phyloP scores from a whole-genome alignment of 2,888 invertebrate genomes.

The Thymelicus lineola region DNA sequence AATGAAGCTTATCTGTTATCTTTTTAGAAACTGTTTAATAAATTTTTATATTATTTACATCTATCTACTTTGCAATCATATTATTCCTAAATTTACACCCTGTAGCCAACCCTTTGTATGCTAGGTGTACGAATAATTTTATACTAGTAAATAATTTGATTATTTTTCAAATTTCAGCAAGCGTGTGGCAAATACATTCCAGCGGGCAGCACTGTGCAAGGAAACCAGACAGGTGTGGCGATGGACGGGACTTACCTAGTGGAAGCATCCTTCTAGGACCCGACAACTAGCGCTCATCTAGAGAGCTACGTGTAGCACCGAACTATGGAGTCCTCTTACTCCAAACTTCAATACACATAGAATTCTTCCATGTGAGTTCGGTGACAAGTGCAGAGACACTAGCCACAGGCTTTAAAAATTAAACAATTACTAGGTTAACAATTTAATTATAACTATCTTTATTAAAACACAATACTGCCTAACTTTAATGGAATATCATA shows the following conservation, averaged over 20 bases:
- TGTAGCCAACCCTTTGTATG: background rate
- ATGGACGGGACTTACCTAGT: conserved; percentile 95
- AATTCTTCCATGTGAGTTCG: conserved; percentile 38
- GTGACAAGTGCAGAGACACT: conserved; percentile 44
- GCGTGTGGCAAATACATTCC: conserved; percentile 95
- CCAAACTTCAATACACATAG: conserved; percentile 19
- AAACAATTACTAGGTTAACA: conserved; percentile 75
- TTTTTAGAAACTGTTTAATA: too few relatives aligned
- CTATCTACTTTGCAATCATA: background rate
- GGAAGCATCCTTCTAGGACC: conserved; percentile 91
- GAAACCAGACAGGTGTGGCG: conserved; percentile 92
- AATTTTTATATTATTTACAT: too few relatives aligned
- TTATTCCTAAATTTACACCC: background rate
- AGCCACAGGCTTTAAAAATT: conserved; percentile 42
- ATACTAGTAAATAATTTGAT: conserved; percentile 2
- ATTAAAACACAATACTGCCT: conserved; percentile 81
- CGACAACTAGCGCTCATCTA: conserved; percentile 68
- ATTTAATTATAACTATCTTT: conserved; percentile 59
- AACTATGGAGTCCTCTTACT: conserved; percentile 14
- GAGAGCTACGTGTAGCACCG: conserved; percentile 71
- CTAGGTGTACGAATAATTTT: background rate
- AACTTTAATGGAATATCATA: conserved; percentile 66
- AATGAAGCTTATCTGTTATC: too few relatives aligned
- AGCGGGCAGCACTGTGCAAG: conserved; percentile 92
- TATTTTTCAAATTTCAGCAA: conserved; percentile 84